Evolutionary conservation across 2,888 invertebrate genomes (phyloP), one percentile per base, ranked within the genome.

Genomic region (Clanis bilineata): DNA sequence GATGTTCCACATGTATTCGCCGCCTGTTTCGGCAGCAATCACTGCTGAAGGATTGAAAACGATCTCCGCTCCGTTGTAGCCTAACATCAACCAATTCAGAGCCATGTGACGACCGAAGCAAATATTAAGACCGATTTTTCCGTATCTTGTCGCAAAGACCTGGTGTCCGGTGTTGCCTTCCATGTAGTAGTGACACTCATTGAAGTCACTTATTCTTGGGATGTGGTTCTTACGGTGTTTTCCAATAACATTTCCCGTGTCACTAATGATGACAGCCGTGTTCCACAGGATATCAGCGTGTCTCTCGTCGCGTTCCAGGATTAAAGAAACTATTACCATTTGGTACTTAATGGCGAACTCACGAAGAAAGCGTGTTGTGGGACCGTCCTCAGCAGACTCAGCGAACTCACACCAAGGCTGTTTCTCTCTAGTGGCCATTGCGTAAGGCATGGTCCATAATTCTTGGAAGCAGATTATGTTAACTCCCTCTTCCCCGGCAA

Each of bases 41-140:
- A 99, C 99, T 0, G 99, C 99, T 4, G 98, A 98, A 0, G 99
- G 99, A 86, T 99, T 99, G 89, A 99, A 99, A 0, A 99, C 99
- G 56, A 99, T 98, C 91, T 99, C 99, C 0, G 99, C 99, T 1
- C 98, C 98, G 85, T 99, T 99, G 54, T 98, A 85, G 0, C 98
- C 99, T 85, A 97, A 99, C 97, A 98, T 98, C 94, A 99, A 94
- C 99, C 99, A 99, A 86, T 99, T 99, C 68, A 97, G 94, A 0
- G 99, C 99, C 88, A 99, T 99, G 85, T 99, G 99, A 12, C 99
- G 95, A 0, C 98, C 99, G 83, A 98, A 99, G 86, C 99, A 99
- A 71, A 99, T 98, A 80, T 99, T 99, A 5, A 99, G 94, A 0
- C 96, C 99, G 63, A 99, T 96, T 79, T 95, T 96, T 9, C 97